These are phyloP conservation scores for Cecidostiba fungosa DNA, from an alignment of 2,888 invertebrate species.

Conservation along the genomic window DNA sequence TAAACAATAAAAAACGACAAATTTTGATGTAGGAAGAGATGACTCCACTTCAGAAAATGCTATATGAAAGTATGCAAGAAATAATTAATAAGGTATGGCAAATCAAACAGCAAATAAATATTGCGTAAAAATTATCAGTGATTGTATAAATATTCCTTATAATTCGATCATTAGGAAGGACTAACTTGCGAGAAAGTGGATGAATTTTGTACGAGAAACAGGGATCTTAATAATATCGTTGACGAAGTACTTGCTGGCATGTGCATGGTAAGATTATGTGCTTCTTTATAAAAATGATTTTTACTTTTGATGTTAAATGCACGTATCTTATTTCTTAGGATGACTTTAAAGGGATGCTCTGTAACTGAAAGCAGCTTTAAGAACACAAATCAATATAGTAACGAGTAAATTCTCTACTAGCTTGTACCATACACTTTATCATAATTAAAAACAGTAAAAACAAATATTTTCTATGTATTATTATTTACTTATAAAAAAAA, in stretches of 20 bases:
- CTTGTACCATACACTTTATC: too few relatives aligned
- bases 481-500: too few relatives aligned
- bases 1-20: not conserved
- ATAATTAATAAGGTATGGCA: not conserved
- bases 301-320: not conserved
- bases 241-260: too few relatives aligned
- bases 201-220: not conserved
- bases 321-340: not conserved
- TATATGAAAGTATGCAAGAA: not conserved
- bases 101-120: not conserved
- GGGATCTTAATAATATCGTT: not conserved
- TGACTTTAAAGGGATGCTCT: too few relatives aligned
- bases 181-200: conserved; percentile 33
- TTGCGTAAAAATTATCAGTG: not conserved
- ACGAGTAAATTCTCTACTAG: too few relatives aligned
- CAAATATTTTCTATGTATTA: too few relatives aligned
- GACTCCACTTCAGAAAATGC: not conserved
- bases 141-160: not conserved
- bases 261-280: too few relatives aligned
- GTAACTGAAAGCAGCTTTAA: too few relatives aligned
- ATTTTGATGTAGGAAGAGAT: not conserved
- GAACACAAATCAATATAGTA: too few relatives aligned
- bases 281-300: too few relatives aligned
- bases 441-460: too few relatives aligned
- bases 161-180: conserved; percentile 13